Percentiles rank a stretch among this genome's conserved stretches.
Conservation (phyloP, 2,888 invertebrate species). For the Orthonevra nobilis region DNA sequence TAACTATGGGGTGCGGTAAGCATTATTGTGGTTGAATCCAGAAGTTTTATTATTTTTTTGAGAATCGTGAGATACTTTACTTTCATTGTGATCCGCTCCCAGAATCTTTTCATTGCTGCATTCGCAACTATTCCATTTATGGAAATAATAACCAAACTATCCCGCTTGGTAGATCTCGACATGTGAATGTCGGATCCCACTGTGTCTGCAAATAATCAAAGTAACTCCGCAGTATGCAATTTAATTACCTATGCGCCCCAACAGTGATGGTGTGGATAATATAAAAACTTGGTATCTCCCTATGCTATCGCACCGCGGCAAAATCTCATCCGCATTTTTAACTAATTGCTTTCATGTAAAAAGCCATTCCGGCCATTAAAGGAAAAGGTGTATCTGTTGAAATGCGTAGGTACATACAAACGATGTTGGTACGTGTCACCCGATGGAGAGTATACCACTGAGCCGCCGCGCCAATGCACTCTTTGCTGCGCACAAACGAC, state of each 20-base stretch:
- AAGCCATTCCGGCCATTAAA: constrained; percentile 47
- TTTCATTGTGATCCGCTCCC: no score
- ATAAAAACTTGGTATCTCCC: constrained; percentile 31
- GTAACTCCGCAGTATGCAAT: constrained; percentile 33
- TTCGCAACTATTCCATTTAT: no score
- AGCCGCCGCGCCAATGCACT: background rate
- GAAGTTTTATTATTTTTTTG: no score
- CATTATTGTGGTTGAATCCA: no score
- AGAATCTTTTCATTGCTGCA: no score
- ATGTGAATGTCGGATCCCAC: constrained; percentile 24
- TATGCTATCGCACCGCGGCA: constrained; percentile 28
- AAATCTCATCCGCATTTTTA: constrained; percentile 66
- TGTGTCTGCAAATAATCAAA: constrained; percentile 31
- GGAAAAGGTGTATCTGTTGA: constrained; percentile 53
- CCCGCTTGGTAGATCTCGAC: no score
- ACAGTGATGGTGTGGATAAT: constrained; percentile 37
- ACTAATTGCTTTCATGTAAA: constrained; percentile 63
- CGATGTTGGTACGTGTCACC: constrained; percentile 19
- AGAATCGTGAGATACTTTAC: no score
- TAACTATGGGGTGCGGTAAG: no score
- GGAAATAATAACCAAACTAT: no score
- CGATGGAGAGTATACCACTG: constrained; percentile 20
- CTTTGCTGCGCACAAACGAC: constrained; percentile 28
- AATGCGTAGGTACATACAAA: constrained; percentile 41
- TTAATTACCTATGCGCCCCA: constrained; percentile 52